Evolutionary conservation across 1,140 invertebrate species (phyloP).

Genomic region (Zaprionus gabonicus): DNA sequence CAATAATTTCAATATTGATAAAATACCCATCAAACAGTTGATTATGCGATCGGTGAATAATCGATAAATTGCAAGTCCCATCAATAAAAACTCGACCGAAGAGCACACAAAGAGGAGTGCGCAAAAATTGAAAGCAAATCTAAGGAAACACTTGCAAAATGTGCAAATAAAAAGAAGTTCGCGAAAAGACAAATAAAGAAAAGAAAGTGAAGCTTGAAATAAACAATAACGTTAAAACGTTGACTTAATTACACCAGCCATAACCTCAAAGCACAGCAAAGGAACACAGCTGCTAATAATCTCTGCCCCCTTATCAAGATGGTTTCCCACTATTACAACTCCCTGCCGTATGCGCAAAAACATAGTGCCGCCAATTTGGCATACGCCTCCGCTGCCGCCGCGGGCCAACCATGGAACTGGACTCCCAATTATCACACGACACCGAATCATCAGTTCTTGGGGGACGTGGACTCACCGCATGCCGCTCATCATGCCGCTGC

Average conservation of each 20-base stretch:
- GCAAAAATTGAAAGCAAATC: slow-evolving; percentile 27
- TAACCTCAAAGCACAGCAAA: slow-evolving; percentile 46
- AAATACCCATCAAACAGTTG: slow-evolving; percentile 10
- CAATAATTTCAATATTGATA: slow-evolving; percentile 4
- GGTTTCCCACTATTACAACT: slow-evolving; percentile 83
- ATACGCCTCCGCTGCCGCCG: slow-evolving; percentile 67
- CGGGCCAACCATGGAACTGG: slow-evolving; percentile 80
- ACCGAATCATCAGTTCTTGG: slow-evolving; percentile 85
- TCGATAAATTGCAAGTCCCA: slow-evolving; percentile 22
- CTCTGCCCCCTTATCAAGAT: slow-evolving; percentile 51
- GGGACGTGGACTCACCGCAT: slow-evolving; percentile 84
- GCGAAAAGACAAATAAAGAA: slow-evolving; percentile 13
- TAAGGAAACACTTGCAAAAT: slow-evolving; percentile 33
- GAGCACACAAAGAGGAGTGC: slow-evolving; percentile 21
- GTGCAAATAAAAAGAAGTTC: slow-evolving; percentile 29
- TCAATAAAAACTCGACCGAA: slow-evolving; percentile 30
- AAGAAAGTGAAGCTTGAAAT: slow-evolving; percentile 2
- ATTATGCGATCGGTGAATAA: slow-evolving; percentile 16
- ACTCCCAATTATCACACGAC: slow-evolving; percentile 75
- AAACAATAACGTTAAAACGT: slow-evolving; percentile 3
- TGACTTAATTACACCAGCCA: slow-evolving; percentile 14
- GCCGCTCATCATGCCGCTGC: slow-evolving; percentile 70
- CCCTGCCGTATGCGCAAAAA: slow-evolving; percentile 77
- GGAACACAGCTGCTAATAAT: slow-evolving; percentile 5
- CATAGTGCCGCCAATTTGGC: slow-evolving; percentile 79